phyloP scores from a whole-genome alignment of 2,888 invertebrate species.

The Alloplasta piceator region DNA sequence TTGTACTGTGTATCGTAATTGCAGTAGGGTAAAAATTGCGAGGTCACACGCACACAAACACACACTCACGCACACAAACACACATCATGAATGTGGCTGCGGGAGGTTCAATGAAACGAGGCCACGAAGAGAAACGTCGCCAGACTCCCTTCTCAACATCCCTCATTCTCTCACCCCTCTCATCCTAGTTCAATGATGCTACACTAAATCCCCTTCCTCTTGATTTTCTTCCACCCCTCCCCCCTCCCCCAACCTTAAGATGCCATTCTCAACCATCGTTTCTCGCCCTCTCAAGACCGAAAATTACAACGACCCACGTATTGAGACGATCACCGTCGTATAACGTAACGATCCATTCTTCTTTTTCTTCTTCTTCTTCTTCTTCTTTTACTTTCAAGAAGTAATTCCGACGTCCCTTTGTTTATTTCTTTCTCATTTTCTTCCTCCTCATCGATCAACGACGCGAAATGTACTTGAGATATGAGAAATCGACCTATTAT shows the following conservation, averaged over 20 bases:
- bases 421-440: no score
- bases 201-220: neutral
- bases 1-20: no score
- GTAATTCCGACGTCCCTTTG: no score
- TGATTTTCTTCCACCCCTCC: neutral
- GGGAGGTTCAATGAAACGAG: constrained; percentile 81
- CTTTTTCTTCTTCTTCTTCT: neutral
- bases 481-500: no score
- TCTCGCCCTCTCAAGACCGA: constrained; percentile 19
- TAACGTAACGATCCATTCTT: constrained; percentile 20
- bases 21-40: neutral
- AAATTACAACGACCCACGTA: constrained; percentile 17
- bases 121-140: constrained; percentile 69
- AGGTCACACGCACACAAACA: constrained; percentile 62
- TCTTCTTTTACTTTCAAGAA: neutral
- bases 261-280: constrained; percentile 22
- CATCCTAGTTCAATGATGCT: neutral
- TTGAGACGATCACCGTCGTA: neutral
- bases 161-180: constrained; percentile 5
- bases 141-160: constrained; percentile 26
- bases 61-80: constrained; percentile 61
- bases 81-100: constrained; percentile 63
- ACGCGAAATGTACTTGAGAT: no score
- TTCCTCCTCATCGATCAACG: no score
- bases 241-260: no score